These are phyloP conservation scores for Coelopa frigida DNA, from an alignment of 1,140 invertebrate genomes.

Conservation along the genomic window DNA sequence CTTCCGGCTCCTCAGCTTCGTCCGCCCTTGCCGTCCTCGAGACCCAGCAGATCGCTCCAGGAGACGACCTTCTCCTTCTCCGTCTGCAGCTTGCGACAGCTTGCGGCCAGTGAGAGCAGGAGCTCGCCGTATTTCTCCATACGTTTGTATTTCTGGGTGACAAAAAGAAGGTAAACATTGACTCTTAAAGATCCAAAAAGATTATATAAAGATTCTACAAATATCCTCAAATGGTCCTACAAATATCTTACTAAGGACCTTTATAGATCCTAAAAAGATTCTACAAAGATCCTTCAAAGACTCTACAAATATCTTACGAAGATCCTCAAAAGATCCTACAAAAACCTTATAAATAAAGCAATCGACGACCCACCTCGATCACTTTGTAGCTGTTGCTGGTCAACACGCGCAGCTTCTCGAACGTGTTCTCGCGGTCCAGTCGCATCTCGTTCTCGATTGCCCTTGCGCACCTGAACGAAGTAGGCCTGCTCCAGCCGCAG, in stretches of 20 bases:
- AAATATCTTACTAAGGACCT: too few relatives aligned
- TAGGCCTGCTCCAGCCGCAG: constrained; percentile 30
- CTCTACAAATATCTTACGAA: not conserved
- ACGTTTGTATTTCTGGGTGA: constrained; percentile 27
- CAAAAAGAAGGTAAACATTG: too few relatives aligned
- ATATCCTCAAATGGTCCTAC: too few relatives aligned
- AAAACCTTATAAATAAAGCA: not conserved
- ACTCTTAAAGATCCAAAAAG: too few relatives aligned
- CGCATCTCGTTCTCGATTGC: constrained; percentile 28
- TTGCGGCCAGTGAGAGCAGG: constrained; percentile 30
- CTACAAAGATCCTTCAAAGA: too few relatives aligned
- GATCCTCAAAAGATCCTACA: not conserved
- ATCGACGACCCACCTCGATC: constrained; percentile 22
- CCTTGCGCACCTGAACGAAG: constrained; percentile 29
- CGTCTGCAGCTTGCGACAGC: constrained; percentile 38
- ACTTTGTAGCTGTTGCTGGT: constrained; percentile 28
- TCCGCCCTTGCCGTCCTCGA: too few relatives aligned
- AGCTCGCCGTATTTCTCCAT: constrained; percentile 34
- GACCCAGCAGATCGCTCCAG: constrained; percentile 8
- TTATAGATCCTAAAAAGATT: too few relatives aligned
- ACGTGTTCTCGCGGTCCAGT: constrained; percentile 22
- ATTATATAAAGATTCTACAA: too few relatives aligned
- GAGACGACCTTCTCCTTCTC: constrained; percentile 32
- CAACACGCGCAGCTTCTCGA: constrained; percentile 30
- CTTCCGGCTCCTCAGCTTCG: constrained; percentile 22